phyloP scores from a whole-genome alignment of 2,113 vertebrate genomes.

The Eolophus roseicapilla region DNA sequence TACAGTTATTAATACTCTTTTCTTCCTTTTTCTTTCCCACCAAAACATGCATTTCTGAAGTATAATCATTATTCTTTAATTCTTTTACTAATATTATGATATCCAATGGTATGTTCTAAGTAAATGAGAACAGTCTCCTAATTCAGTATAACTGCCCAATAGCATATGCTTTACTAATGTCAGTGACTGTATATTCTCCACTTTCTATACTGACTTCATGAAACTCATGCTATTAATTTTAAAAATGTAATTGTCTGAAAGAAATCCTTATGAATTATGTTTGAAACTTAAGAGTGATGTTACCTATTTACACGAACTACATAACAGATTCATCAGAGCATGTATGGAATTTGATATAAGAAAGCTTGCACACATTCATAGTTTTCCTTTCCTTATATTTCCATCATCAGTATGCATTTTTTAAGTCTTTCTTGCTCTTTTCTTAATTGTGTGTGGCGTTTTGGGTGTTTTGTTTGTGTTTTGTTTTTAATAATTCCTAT shows the following conservation, averaged over 20 bases:
- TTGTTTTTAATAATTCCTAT: not conserved
- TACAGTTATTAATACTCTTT: not conserved
- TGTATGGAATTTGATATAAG: not conserved
- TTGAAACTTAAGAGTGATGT: not conserved
- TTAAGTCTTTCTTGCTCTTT: not conserved
- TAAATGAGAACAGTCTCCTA: not conserved
- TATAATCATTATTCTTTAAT: not conserved
- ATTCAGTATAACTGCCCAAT: not conserved
- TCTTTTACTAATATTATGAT: not conserved
- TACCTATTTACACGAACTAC: not conserved
- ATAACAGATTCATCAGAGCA: not conserved
- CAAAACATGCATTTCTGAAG: not conserved
- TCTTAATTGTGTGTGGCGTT: not conserved
- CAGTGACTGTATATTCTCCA: not conserved
- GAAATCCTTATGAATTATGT: not conserved
- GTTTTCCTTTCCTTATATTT: not conserved
- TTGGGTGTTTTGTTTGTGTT: not conserved
- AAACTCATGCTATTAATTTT: not conserved
- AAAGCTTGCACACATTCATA: not conserved
- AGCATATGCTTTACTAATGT: not conserved
- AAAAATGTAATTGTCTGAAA: not conserved
- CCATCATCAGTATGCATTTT: not conserved
- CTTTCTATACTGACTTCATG: not conserved
- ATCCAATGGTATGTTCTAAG: not conserved
- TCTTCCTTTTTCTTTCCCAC: not conserved